Evolutionary conservation across 1,140 invertebrate species (phyloP), one percentile per base, ranked within the genome.

Genomic region (Caenorhabditis tropicalis): DNA sequence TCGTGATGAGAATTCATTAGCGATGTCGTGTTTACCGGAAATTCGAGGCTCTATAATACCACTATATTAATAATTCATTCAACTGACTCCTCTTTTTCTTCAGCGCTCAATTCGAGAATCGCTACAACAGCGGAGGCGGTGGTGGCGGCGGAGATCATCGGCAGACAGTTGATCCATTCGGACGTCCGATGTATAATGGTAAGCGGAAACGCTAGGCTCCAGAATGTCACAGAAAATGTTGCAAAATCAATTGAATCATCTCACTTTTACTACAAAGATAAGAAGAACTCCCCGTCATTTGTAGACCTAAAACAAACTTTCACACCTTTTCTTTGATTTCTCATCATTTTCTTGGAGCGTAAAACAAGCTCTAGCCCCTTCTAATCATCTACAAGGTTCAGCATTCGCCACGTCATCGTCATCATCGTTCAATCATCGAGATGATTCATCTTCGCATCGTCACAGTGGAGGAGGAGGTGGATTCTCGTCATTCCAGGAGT

Each of bases 101-200:
- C 65, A 74, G 65, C 36, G 36, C 36, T 43, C 36, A 43, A n/a
- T 74, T 74, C 36, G 65, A 74, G 2, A 43, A 31, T 15, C 31
- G 31, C 31, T 46, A 46, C 29, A 46, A 74, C 65, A 46, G 36
- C 29, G 53, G 16, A 51, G 21, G 49, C n/a, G 49, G n/a, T n/a
- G n/a, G 36, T n/a, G 53, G 53, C 10, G 24, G 53, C 7, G 15
- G 24, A 7, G 9, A 56, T 9, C n/a, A 46, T 31, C 58, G 58
- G 33, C 58, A 29, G 21, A 10, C n/a, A 2, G 65, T 74, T 9
- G 65, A 74, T 43, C 65, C 65, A 24, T 74, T 74, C 36, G 65
- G 65, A 46, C 65, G 65, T 74, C 65, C 65, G n/a, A 31, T 74
- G n/a, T 74, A 43, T 43, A 36, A 29, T 21, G 36, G 65, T 74